phyloP scores from a whole-genome alignment of 2,797 vertebrate genomes.

The Pogoniulus pusillus region DNA sequence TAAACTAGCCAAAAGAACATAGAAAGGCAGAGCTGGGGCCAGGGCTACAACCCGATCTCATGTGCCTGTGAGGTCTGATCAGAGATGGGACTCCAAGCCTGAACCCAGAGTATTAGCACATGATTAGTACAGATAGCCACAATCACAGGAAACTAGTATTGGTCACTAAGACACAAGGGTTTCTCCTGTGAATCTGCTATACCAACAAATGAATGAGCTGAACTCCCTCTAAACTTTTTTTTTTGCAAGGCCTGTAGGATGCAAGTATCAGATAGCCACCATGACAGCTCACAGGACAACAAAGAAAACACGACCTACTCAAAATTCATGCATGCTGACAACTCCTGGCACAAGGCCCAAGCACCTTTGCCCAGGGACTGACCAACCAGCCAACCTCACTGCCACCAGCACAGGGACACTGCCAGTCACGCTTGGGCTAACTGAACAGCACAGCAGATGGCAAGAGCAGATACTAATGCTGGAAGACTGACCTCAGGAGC shows the following conservation, averaged over 20 bases:
- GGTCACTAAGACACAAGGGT: not conserved
- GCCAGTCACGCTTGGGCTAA: not conserved
- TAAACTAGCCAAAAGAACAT: not conserved
- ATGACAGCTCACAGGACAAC: not conserved
- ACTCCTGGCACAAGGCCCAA: not conserved
- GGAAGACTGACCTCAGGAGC: not conserved
- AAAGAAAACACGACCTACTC: not conserved
- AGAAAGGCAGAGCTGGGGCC: not conserved
- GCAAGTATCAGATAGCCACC: not conserved
- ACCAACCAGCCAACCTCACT: not conserved
- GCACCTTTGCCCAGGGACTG: not conserved
- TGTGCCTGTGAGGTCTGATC: fast-evolving
- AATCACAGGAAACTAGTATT: not conserved
- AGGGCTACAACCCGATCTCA: not conserved
- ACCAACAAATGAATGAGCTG: not conserved
- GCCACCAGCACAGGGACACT: not conserved
- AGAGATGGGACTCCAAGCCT: not conserved
- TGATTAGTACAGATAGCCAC: not conserved
- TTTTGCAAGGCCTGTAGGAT: not conserved
- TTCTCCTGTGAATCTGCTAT: not conserved
- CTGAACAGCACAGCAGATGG: not conserved
- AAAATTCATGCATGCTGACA: not conserved
- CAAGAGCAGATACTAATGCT: not conserved
- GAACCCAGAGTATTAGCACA: fast-evolving
- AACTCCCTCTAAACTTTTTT: not conserved